A percentile compares a stretch with the other conserved stretches of the same genome.
Conservation (phyloP, 1,140 invertebrate species). For the Diorhabda carinulata region DNA sequence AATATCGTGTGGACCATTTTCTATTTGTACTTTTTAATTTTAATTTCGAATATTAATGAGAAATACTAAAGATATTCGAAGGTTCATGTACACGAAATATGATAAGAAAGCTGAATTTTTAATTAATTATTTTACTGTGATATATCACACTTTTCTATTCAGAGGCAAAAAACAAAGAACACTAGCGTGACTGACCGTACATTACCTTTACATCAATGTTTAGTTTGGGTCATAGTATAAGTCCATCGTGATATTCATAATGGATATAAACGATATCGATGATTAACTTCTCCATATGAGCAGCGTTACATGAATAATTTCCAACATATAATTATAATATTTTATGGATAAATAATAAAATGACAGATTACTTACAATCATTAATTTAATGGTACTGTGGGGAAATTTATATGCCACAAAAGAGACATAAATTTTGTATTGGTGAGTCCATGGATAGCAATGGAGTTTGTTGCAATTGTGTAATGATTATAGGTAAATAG, state of each 20-base stretch:
- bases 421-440: background rate
- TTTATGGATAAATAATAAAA: background rate
- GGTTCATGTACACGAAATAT: too few relatives aligned
- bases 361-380: slow-evolving; percentile 2
- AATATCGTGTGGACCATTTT: too few relatives aligned
- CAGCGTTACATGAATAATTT: slow-evolving; percentile 2
- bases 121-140: too few relatives aligned
- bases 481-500: too few relatives aligned
- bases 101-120: too few relatives aligned
- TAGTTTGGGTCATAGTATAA: background rate
- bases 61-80: too few relatives aligned
- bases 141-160: background rate
- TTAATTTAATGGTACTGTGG: background rate
- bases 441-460: background rate
- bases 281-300: background rate
- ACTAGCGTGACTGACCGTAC: background rate
- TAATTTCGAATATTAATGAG: too few relatives aligned
- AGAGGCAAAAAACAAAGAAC: background rate
- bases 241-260: slow-evolving; percentile 2
- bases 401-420: background rate
- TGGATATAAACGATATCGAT: slow-evolving; percentile 1
- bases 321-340: slow-evolving; percentile 3
- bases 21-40: too few relatives aligned
- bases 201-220: background rate
- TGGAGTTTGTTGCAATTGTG: too few relatives aligned